Evolutionary conservation across 2,113 vertebrate genomes (phyloP), one percentile per base, ranked within the genome.

Genomic region (Epinephelus cyanopodus): DNA sequence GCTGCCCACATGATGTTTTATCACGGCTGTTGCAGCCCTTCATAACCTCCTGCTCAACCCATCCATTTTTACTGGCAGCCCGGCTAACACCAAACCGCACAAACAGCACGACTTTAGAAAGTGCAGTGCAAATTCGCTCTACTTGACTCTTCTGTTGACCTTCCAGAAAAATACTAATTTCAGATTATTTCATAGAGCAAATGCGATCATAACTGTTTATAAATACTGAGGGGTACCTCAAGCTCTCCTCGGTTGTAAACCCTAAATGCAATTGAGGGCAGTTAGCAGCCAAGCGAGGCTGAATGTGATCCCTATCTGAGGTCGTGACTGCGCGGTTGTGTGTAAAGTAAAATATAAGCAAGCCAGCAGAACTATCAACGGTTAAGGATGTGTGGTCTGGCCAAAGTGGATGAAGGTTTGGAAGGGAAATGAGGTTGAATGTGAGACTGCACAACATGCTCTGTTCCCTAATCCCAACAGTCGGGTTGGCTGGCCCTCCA

Each of bases 381-480:
- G 70, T 90, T 86, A 82, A 69, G 82, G 88, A 94, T 90, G 87
- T 94, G 90, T 89, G 93, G 94, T 93, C 92, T 93, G 90, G 92
- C 85, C 84, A 88, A 92, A 92, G 92, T 91, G 85, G 85, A 89
- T 82, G 88, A 93, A 84, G 92, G 93, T 90, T 94, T 94, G 92
- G 91, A 93, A 90, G 70, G 88, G 87, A 93, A 94, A 90, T 75
- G 81, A 90, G 81, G 61, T 66, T 81, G 62, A 86, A 93, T 82
- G 70, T 58, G 88, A 92, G 88, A 83, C 86, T 83, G 89, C 74
- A 93, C 74, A 86, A 89, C 89, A 66, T 45, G 73, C 81, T 58
- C 63, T 23, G 64, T 52, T 84, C 74, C 65, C 60, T 57, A 67
- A 39, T 64, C 77, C 85, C 74, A 74, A 78, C 57, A 71, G 85